phyloP scores from a whole-genome alignment of 2,888 invertebrate genomes.

The Rotaria macrura region DNA sequence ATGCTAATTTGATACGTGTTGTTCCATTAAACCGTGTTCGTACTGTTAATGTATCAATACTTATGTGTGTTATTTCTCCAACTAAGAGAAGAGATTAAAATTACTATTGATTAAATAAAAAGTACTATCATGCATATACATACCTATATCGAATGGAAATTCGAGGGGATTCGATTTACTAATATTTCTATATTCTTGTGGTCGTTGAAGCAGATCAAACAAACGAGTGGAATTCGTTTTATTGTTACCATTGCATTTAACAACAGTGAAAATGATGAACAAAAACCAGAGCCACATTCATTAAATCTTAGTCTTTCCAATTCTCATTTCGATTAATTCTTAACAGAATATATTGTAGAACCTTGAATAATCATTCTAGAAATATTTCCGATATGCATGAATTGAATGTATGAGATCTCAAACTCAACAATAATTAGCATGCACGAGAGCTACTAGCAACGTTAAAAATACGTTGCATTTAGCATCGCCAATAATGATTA shows the following conservation, averaged over 20 bases:
- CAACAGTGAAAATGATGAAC: not conserved
- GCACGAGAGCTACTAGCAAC: not conserved
- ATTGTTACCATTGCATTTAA: not conserved
- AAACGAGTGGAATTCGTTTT: not conserved
- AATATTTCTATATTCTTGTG: not conserved
- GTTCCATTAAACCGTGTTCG: not conserved
- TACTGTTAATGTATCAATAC: conserved; percentile 15
- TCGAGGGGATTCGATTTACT: not conserved
- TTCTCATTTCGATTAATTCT: not conserved
- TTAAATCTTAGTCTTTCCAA: not conserved
- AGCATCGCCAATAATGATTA: not conserved
- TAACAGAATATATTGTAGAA: not conserved
- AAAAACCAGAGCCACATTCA: not conserved
- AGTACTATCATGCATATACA: not conserved
- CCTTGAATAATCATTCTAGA: not conserved
- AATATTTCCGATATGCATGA: not conserved
- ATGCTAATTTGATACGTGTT: conserved; percentile 11
- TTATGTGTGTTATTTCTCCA: not conserved
- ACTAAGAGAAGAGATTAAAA: not conserved
- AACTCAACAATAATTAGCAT: not conserved
- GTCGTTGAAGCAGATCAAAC: not conserved
- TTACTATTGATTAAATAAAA: not conserved
- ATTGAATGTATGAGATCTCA: not conserved
- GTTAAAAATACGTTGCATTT: not conserved
- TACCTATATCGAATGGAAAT: not conserved